These are phyloP conservation scores for Amniataba percoides DNA, from an alignment of 2,797 vertebrate genomes.

Conservation along the genomic window DNA sequence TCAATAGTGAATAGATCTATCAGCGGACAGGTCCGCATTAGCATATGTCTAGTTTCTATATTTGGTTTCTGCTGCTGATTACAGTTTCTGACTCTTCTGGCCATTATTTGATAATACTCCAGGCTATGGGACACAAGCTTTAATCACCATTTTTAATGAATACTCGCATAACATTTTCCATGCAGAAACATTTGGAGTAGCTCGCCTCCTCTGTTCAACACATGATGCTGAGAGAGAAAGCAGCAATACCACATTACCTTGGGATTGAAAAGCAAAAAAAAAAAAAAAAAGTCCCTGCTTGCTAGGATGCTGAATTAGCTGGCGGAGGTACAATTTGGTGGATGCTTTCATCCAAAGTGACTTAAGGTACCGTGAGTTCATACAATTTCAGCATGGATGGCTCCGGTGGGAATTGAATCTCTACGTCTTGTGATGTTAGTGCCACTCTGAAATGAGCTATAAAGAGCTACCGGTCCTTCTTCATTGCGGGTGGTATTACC, in stretches of 20 bases:
- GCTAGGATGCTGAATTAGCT: slow-evolving; percentile 43
- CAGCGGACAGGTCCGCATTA: not conserved
- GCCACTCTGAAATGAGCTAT: slow-evolving; percentile 37
- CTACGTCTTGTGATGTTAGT: slow-evolving; percentile 23
- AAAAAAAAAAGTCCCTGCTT: slow-evolving; percentile 19
- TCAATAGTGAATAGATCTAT: slow-evolving; percentile 18
- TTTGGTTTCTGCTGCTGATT: not conserved
- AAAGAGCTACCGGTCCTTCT: slow-evolving; percentile 34
- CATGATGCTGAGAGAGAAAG: slow-evolving; percentile 24
- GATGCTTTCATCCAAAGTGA: slow-evolving; percentile 52
- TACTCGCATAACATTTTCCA: slow-evolving; percentile 12
- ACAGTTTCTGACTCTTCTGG: not conserved
- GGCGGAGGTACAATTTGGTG: slow-evolving; percentile 35
- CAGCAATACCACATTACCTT: slow-evolving; percentile 23
- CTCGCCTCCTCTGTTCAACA: slow-evolving; percentile 5
- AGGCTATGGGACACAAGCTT: not conserved
- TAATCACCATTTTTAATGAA: slow-evolving; percentile 20
- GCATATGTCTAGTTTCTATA: not conserved
- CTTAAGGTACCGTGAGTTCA: slow-evolving; percentile 38
- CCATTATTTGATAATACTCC: slow-evolving; percentile 6
- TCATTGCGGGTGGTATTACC: slow-evolving; percentile 9
- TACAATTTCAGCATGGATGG: slow-evolving; percentile 43
- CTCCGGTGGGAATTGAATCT: slow-evolving; percentile 40
- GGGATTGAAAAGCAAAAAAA: not conserved
- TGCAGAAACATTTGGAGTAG: slow-evolving; percentile 7